Conservation (phyloP, 2,113 vertebrate genomes). For the Paracanthobrama guichenoti region DNA sequence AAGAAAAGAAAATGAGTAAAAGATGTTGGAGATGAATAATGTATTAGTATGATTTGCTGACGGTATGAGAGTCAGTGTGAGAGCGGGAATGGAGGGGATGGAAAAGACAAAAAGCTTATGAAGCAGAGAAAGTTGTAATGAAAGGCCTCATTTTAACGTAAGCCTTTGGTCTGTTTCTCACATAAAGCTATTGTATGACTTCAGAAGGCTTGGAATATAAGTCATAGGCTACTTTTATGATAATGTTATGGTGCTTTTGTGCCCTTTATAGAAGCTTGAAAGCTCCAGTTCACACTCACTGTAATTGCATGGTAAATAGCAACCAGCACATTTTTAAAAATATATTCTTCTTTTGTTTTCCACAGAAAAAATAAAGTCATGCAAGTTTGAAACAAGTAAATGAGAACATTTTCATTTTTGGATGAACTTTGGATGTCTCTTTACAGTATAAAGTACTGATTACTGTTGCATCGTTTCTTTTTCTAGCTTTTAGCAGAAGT, state of each 20-base stretch:
- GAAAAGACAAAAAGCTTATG: neutral
- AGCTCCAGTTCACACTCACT: neutral
- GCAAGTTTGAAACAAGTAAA: neutral
- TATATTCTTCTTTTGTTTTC: neutral
- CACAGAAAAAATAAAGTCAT: too few relatives aligned
- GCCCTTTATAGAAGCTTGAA: neutral
- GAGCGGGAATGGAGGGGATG: neutral
- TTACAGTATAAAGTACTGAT: neutral
- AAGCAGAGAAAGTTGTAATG: neutral
- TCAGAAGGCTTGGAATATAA: neutral
- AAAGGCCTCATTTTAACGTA: neutral
- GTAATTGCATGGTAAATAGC: neutral
- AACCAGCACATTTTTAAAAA: neutral
- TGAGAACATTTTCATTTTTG: neutral
- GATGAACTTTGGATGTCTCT: neutral
- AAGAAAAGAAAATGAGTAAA: slow-evolving; percentile 22
- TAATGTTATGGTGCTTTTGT: neutral
- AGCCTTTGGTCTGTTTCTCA: neutral
- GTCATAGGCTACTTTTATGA: neutral
- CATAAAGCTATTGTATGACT: neutral
- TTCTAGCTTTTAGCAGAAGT: neutral
- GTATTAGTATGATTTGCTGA: slow-evolving; percentile 12
- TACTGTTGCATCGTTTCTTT: neutral
- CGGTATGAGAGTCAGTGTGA: neutral
- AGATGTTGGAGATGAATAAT: slow-evolving; percentile 23